Percentiles rank a stretch among this genome's conserved stretches.
phyloP scores from a whole-genome alignment of 2,888 invertebrate genomes.

The Dinocampus coccinellae region DNA sequence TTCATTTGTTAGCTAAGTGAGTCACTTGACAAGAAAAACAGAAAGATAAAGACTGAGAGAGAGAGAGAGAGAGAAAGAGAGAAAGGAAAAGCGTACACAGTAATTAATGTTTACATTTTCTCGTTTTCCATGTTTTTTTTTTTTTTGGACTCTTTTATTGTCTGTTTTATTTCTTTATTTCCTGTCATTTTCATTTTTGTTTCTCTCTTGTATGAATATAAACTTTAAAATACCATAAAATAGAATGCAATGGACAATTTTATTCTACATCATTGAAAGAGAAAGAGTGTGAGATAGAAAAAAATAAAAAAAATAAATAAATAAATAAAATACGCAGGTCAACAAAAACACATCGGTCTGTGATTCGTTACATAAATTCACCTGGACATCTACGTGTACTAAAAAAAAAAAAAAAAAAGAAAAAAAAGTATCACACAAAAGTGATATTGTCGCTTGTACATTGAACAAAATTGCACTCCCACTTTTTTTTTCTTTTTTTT shows the following conservation, averaged over 20 bases:
- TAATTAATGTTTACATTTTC: conserved; percentile 7
- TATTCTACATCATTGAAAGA: no score
- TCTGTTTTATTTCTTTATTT: not conserved
- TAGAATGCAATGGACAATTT: not conserved
- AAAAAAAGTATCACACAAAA: not conserved
- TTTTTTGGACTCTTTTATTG: not conserved
- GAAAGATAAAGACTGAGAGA: no score
- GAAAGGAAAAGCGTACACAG: not conserved
- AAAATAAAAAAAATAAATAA: not conserved
- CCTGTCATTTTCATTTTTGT: not conserved
- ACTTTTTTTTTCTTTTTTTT: not conserved
- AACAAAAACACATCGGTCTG: not conserved
- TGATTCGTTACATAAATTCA: conserved; percentile 12
- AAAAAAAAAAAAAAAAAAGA: not conserved
- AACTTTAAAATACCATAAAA: not conserved
- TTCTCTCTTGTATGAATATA: not conserved
- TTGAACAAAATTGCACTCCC: not conserved
- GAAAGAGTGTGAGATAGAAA: not conserved
- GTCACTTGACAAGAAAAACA: not conserved
- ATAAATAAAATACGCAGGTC: not conserved
- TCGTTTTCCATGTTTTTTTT: not conserved
- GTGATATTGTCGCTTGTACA: not conserved
- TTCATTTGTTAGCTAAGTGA: not conserved
- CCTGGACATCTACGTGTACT: not conserved
- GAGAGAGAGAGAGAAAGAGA: no score